phyloP scores from a whole-genome alignment of 37 sponge, comb jelly and placozoan genomes.

The Dysidea cf. avara region DNA sequence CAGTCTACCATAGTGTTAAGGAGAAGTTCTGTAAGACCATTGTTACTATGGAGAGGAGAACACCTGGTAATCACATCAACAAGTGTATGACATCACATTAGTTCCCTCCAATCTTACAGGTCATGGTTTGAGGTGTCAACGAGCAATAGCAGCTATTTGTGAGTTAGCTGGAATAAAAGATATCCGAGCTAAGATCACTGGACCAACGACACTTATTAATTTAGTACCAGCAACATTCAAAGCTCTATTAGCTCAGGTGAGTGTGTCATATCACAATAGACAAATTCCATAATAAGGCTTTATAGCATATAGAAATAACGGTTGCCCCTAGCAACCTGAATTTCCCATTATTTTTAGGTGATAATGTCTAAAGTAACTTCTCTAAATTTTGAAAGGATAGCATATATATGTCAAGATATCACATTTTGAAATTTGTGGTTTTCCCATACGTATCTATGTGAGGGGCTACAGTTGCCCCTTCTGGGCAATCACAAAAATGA shows the following conservation, averaged over 20 bases:
- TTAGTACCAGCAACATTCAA: slow-evolving; percentile 78
- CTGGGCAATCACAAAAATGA: too few relatives aligned
- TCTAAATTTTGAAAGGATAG: not conserved
- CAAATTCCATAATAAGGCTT: too few relatives aligned
- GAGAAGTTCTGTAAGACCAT: slow-evolving; percentile 60
- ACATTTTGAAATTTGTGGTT: not conserved
- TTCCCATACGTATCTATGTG: too few relatives aligned
- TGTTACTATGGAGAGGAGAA: slow-evolving; percentile 67
- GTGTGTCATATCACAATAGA: not conserved
- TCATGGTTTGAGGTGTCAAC: slow-evolving; percentile 70
- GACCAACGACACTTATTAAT: slow-evolving; percentile 79
- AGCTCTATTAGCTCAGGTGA: slow-evolving; percentile 64
- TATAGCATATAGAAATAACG: too few relatives aligned
- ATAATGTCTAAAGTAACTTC: too few relatives aligned
- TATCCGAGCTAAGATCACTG: slow-evolving; percentile 68
- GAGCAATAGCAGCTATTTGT: slow-evolving; percentile 67
- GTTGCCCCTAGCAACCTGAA: too few relatives aligned
- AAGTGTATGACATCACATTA: not conserved
- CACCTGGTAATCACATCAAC: slow-evolving; percentile 30
- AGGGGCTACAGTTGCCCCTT: too few relatives aligned
- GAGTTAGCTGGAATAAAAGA: slow-evolving; percentile 78
- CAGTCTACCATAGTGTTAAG: slow-evolving; percentile 78
- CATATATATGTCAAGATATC: not conserved
- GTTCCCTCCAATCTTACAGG: slow-evolving; percentile 25
- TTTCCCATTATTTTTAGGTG: too few relatives aligned